Base-by-base conservation (phyloP, 2,113 vertebrate species). In the Callospermophilus lateralis region DNA sequence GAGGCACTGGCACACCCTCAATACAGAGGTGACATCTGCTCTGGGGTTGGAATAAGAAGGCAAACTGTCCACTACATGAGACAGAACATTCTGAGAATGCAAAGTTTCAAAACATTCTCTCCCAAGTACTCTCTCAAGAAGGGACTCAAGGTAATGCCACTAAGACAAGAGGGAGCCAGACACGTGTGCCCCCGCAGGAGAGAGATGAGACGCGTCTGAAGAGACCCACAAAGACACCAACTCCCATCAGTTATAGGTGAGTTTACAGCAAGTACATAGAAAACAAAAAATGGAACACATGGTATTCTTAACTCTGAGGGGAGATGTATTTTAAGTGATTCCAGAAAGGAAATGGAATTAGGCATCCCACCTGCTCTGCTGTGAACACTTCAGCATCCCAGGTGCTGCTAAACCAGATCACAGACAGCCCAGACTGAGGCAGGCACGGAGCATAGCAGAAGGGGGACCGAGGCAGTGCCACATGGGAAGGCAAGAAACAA, bases 21-120 rank as follows among this genome's bases (percentile, higher is more conserved):
- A 24, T 61, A 6, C 16, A 16, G 15, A 8, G 37, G 19, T 5
- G 0, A 4, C 8, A 17, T 55, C 26, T 26, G 3, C 24, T 30
- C n/a, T 51, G 19, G n/a, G 9, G 8, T 4, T 30, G 26, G 28
- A 48, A 16, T 8, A 4, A 13, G n/a, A 24, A 8, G 22, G 24
- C 24, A 48, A 17, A 42, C 13, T 39, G 42, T 63, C 55, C n/a
- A 0, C 32, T 32, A 53, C 16, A 39, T 6, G 17, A 37, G 8
- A 45, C 2, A 63, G 26, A 17, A 30, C 26, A 48, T 45, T 63
- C 51, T 34, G 42, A 55, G 34, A 87, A 70, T 1, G 16, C 26
- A 34, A 88, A 65, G 16, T 28, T 51, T 80, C 63, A 24, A 39
- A n/a, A 34, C 10, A 30, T 48, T n/a, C 28, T 34, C 55, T 68